Base-by-base conservation (phyloP, 2,113 vertebrate species). In the Kobus ellipsiprymnus region DNA sequence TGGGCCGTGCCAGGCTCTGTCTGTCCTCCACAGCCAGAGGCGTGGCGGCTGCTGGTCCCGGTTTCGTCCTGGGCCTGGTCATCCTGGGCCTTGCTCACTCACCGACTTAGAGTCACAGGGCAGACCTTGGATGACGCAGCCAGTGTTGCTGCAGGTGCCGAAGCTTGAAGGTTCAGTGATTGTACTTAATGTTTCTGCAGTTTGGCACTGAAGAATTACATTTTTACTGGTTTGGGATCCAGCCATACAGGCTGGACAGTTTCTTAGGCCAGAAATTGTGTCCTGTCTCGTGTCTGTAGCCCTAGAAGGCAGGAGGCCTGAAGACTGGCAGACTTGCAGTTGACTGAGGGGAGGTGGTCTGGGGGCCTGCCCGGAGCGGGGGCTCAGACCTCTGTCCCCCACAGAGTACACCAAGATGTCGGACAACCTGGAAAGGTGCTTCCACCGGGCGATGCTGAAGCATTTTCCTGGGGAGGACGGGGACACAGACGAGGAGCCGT, bases 351-450 rank as follows among this genome's bases (percentile, higher is more conserved):
- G 30, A 33, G 5, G 78, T 30, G 78, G 48, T 33, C 30, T n/a
- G 48, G 78, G 48, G 48, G 16, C 78, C 78, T 52, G 17, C 10
- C 48, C 0, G 9, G 17, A 0, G 25, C 0, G 1, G 48, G 46
- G 9, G 10, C 17, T 81, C 48, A 81, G 33, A 19, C 19, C 33
- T 83, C 33, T 21, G 11, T 54, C 17, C 44, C 93, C 62, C 59
- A 33, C 98, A 99, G 99, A 99, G 50, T 99, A 99, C 97, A 99
- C 99, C 13, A 99, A 99, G 98, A 99, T 99, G 99, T 99, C 99
- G 0, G 99, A 99, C 97, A 99, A 99, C 91, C 98, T 99, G 64
- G 99, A 99, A 86, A 99, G 99, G 40, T 99, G 99, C 98, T 99
- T 99, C 96, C 99, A 99, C 98, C 99, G 99, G 84, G 99, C 99